phyloP scores from a whole-genome alignment of 1,140 invertebrate species.

The Drosophila burlai region DNA sequence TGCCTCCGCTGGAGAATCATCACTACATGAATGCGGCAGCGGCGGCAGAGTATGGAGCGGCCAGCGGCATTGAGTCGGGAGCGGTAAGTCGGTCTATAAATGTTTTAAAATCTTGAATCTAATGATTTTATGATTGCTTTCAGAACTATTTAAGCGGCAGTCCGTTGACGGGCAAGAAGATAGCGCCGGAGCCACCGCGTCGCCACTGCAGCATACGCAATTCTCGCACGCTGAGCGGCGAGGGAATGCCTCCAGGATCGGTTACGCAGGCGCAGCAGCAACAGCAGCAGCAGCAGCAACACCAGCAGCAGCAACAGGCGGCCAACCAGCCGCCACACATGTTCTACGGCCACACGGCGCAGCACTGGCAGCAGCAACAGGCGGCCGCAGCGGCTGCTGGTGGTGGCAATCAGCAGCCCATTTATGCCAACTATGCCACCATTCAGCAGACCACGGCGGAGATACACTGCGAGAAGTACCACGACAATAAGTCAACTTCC shows the following conservation, averaged over 20 bases:
- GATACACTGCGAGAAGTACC: conserved; percentile 86
- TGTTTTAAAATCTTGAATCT: too few relatives aligned
- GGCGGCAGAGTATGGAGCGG: conserved; percentile 78
- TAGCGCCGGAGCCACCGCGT: conserved; percentile 95
- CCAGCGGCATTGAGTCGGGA: conserved; percentile 56
- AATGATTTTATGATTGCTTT: neutral
- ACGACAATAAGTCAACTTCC: conserved; percentile 91
- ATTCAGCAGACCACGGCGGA: conserved; percentile 88
- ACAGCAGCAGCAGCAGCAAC: conserved; percentile 24
- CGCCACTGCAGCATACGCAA: conserved; percentile 88
- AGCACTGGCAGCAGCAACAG: conserved; percentile 69
- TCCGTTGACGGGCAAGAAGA: conserved; percentile 89
- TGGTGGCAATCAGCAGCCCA: conserved; percentile 80
- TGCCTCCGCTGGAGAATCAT: conserved; percentile 81
- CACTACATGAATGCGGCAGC: conserved; percentile 82
- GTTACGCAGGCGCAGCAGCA: conserved; percentile 36
- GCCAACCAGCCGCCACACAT: conserved; percentile 48
- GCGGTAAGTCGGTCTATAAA: conserved; percentile 37
- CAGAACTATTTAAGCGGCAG: conserved; percentile 85
- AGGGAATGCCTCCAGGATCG: conserved; percentile 29
- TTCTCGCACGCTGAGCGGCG: conserved; percentile 72
- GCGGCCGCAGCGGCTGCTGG: conserved; percentile 41
- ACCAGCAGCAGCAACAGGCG: conserved; percentile 31
- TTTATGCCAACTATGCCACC: conserved; percentile 86
- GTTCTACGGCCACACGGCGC: conserved; percentile 67